These are phyloP conservation scores for Nesidiocoris tenuis DNA, from an alignment of 2,888 invertebrate genomes.

Conservation along the genomic window DNA sequence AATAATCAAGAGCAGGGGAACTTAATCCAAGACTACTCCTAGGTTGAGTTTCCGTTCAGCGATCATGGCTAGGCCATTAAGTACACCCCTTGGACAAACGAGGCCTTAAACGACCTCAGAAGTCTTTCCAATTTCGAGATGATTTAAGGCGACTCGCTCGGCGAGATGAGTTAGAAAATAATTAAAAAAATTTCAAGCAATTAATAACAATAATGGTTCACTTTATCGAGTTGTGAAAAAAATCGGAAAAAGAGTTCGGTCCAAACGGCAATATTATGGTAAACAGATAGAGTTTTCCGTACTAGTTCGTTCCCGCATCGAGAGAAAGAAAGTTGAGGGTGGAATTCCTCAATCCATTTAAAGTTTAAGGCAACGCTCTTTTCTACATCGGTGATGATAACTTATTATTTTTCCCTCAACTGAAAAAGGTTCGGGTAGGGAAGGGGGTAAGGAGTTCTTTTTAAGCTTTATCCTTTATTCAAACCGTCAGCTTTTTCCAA, in stretches of 20 bases:
- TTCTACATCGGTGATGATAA: constrained; percentile 43
- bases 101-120: too few species aligned
- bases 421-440: constrained; percentile 1
- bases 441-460: not conserved
- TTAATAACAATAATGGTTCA: constrained; percentile 26
- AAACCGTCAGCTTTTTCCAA: constrained; percentile 3
- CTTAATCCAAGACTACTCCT: too few species aligned
- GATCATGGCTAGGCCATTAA: too few species aligned
- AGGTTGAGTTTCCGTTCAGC: too few species aligned
- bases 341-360: constrained; percentile 44
- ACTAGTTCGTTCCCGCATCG: constrained; percentile 21
- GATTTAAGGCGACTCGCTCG: too few species aligned
- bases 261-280: constrained; percentile 35
- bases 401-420: constrained; percentile 46
- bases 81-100: too few species aligned
- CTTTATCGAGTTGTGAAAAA: constrained; percentile 8
- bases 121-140: too few species aligned
- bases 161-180: not conserved
- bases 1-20: too few species aligned
- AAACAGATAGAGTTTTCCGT: constrained; percentile 27
- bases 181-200: constrained; percentile 6
- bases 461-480: constrained; percentile 26
- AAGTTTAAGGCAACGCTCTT: constrained; percentile 41
- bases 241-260: not conserved
- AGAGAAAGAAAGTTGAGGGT: constrained; percentile 12